Base-by-base conservation (phyloP, 2,113 vertebrate genomes). In the Sorex fumeus region DNA sequence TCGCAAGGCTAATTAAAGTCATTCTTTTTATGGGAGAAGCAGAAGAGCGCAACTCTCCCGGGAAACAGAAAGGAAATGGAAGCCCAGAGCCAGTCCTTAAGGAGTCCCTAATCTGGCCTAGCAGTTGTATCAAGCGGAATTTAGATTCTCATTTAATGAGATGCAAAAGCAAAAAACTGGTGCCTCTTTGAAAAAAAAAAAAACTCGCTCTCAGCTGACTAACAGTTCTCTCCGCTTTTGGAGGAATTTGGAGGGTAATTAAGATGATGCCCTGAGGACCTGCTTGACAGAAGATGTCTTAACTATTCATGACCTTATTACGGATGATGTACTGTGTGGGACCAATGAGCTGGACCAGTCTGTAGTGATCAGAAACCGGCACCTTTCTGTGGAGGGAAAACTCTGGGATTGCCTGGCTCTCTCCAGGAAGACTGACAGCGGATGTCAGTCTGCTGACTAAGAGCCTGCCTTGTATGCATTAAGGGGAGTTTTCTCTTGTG, bases 141-240 rank as follows among this genome's bases (percentile, higher is more conserved):
- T 92, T 62, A 79, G 71, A 90, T 53, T 90, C 16, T 90, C 32
- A 27, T 70, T 78, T 81, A 57, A 71, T 36, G 71, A 84, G 67
- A 43, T 25, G 28, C 27, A 9, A 79, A 83, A 87, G 53, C 67
- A 89, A 84, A 62, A 91, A 84, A 87, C 27, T 67, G 21, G 53
- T 77, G 53, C 40, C 70, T 70, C 2, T 23, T 91, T 82, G 19
- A n/a, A n/a, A n/a, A n/a, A n/a, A n/a, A n/a, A 36, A 80, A 19
- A 19, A 91, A 87, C n/a, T 90, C 47, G 27, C 32, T 74, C 3
- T 86, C 53, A 53, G 11, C 18, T 80, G 28, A 79, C 66, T 36
- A 40, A 36, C 47, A 64, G 0, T 91, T 86, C 28, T 75, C 5
- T 95, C 67, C 30, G 66, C 64, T 66, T 87, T 18, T 57, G 71